Evolutionary conservation across 1,140 invertebrate species (phyloP).

Genomic region (Formica exsecta): DNA sequence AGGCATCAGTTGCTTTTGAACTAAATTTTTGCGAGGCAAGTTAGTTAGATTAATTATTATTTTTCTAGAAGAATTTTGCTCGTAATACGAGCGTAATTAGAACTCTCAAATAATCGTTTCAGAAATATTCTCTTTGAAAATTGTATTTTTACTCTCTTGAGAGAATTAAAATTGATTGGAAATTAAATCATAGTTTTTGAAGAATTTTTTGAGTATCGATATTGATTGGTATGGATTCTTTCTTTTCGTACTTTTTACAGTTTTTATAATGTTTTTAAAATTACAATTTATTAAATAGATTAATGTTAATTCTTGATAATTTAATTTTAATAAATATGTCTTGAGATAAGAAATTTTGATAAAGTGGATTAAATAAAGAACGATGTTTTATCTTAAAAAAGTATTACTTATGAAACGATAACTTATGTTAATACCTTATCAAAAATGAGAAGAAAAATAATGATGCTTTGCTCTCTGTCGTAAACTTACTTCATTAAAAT

Average conservation of each 20-base stretch:
- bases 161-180: neutral
- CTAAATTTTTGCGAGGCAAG: neutral
- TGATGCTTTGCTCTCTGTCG: neutral
- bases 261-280: neutral
- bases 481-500: slow-evolving; percentile 6
- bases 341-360: neutral
- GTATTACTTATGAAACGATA: neutral
- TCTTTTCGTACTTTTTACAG: neutral
- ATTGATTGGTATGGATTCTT: neutral
- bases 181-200: slow-evolving; percentile 8
- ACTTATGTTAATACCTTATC: neutral
- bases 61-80: neutral
- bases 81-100: neutral
- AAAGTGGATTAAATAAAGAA: neutral
- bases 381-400: neutral
- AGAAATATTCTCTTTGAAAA: neutral
- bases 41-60: neutral
- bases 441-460: neutral
- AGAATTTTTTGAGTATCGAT: neutral
- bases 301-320: neutral
- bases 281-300: neutral
- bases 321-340: neutral
- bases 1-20: neutral
- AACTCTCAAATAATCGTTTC: neutral
- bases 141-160: neutral